phyloP scores from a whole-genome alignment of 2,797 vertebrate genomes.

The Hoplostethus mediterraneus region DNA sequence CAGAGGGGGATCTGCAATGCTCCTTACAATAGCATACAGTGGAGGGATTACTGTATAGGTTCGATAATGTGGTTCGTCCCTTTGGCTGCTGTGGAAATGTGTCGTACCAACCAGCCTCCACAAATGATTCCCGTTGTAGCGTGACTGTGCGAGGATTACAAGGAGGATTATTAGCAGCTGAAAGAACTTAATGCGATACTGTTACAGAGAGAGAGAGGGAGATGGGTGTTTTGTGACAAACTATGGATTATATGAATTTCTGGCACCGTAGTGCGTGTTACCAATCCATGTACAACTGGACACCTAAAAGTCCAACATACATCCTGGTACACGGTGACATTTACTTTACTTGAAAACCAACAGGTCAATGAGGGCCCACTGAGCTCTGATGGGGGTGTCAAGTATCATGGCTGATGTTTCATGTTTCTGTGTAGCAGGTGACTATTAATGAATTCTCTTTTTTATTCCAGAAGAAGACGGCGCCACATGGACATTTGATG shows the following conservation, averaged over 20 bases:
- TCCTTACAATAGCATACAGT: slow-evolving; percentile 8
- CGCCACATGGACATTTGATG: no score
- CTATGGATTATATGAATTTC: slow-evolving; percentile 23
- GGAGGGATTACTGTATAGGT: background rate
- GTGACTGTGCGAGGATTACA: slow-evolving; percentile 36
- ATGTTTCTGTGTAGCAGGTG: background rate
- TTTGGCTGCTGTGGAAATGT: slow-evolving; percentile 8
- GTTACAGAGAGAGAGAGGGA: slow-evolving; percentile 1
- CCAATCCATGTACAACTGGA: background rate
- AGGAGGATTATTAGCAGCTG: slow-evolving; percentile 12
- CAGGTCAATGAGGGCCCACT: background rate
- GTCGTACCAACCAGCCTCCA: background rate
- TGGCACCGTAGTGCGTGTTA: slow-evolving; percentile 3
- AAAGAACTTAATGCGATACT: slow-evolving; percentile 20
- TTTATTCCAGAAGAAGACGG: no score
- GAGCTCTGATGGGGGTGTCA: slow-evolving; percentile 22
- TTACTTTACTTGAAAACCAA: slow-evolving; percentile 11
- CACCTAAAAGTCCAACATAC: background rate
- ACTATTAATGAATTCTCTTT: background rate
- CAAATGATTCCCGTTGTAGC: slow-evolving; percentile 5
- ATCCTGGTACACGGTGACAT: slow-evolving; percentile 10
- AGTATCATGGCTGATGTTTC: slow-evolving; percentile 6
- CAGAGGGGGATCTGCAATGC: slow-evolving; percentile 15
- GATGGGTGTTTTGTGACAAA: slow-evolving; percentile 13
- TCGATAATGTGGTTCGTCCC: background rate